Evolutionary conservation across 1,140 invertebrate species (phyloP).

Genomic region (Ceratina calcarata): DNA sequence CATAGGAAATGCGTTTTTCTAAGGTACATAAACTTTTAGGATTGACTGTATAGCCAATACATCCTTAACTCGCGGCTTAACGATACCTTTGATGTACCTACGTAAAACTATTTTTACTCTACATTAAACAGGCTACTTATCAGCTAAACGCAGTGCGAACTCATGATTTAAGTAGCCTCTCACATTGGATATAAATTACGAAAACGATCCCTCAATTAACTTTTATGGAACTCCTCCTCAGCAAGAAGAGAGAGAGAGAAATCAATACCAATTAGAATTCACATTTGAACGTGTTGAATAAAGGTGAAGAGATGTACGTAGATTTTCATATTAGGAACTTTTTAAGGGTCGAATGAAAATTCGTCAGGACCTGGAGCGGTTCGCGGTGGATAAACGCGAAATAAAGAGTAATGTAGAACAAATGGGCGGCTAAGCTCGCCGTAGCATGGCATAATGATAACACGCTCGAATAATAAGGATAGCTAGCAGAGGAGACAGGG

Average conservation of each 20-base stretch:
- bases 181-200: neutral
- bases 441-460: slow-evolving; percentile 76
- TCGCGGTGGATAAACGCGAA: slow-evolving; percentile 56
- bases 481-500: slow-evolving; percentile 78
- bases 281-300: too few relatives aligned
- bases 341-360: too few relatives aligned
- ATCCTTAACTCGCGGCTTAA: neutral
- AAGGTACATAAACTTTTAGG: too few relatives aligned
- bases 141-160: neutral
- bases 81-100: neutral
- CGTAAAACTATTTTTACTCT: neutral
- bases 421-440: slow-evolving; percentile 67
- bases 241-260: too few relatives aligned
- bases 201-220: neutral
- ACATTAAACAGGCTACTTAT: neutral
- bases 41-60: too few relatives aligned
- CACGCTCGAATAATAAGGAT: slow-evolving; percentile 80
- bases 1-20: too few relatives aligned
- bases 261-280: too few relatives aligned
- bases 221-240: too few relatives aligned
- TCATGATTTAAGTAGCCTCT: neutral
- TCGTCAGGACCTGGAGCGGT: neutral
- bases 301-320: neutral
- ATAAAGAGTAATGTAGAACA: slow-evolving; percentile 58
- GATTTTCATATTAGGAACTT: too few relatives aligned